These are phyloP conservation scores for Eublepharis macularius DNA, from an alignment of 2,113 vertebrate genomes.

Conservation along the genomic window DNA sequence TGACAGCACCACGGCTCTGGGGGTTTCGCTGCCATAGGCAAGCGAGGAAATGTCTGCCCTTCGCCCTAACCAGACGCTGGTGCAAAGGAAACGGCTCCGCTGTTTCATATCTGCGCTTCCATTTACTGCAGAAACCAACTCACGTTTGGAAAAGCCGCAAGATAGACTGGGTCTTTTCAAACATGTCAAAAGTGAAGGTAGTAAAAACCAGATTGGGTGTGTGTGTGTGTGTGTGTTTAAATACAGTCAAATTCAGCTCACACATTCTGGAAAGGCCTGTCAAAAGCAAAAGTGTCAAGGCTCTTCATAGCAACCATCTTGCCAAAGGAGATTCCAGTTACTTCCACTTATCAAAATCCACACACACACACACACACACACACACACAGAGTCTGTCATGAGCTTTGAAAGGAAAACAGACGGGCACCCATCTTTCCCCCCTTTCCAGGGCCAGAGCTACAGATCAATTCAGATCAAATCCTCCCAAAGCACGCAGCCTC, in stretches of 20 bases:
- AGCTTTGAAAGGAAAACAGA: too few species aligned
- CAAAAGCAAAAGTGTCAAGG: not conserved
- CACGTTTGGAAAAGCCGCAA: not conserved
- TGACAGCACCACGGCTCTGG: not conserved
- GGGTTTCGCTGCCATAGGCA: not conserved
- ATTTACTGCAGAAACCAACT: not conserved
- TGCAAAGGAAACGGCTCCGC: not conserved
- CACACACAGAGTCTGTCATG: too few species aligned
- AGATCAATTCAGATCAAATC: too few species aligned
- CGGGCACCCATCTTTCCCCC: too few species aligned
- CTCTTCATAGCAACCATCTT: not conserved
- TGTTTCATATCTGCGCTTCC: not conserved
- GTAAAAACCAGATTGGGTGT: not conserved
- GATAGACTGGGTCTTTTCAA: not conserved
- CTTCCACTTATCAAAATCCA: too few species aligned
- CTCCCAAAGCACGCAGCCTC: too few species aligned
- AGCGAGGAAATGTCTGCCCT: not conserved
- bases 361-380: too few species aligned
- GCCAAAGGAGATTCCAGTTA: too few species aligned
- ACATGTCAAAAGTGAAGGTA: not conserved
- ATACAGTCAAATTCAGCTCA: not conserved
- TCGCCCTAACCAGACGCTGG: not conserved
- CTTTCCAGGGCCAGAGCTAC: too few species aligned
- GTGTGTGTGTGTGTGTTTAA: not conserved
- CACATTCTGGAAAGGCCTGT: not conserved